These are phyloP conservation scores for Chrysopa pallens DNA, from an alignment of 1,140 invertebrate genomes.

Conservation along the genomic window DNA sequence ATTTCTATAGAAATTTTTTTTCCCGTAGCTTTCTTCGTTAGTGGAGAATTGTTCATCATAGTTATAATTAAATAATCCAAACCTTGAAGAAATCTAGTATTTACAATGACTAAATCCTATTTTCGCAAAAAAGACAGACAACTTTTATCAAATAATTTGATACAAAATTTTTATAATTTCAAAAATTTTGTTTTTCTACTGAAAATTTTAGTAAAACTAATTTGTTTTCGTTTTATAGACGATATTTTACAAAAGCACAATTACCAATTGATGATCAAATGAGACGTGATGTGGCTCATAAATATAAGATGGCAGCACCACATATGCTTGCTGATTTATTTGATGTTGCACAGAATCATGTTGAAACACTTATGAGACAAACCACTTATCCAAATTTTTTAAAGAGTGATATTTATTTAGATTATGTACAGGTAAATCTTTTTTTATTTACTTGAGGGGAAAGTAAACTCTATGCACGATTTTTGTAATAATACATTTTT, in stretches of 20 bases:
- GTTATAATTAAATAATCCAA: too few relatives aligned
- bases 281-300: conserved; percentile 25
- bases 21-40: too few relatives aligned
- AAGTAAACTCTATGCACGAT: not conserved
- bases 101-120: too few relatives aligned
- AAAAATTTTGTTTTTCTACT: too few relatives aligned
- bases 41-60: too few relatives aligned
- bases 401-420: conserved; percentile 75
- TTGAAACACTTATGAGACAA: conserved; percentile 64
- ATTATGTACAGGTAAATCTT: conserved; percentile 51
- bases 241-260: conserved; percentile 67
- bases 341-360: conserved; percentile 49
- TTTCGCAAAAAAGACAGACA: too few relatives aligned
- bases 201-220: too few relatives aligned
- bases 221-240: conserved; percentile 18
- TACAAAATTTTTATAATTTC: too few relatives aligned
- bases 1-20: too few relatives aligned
- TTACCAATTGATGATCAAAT: conserved; percentile 65
- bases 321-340: conserved; percentile 26
- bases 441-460: not conserved
- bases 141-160: too few relatives aligned
- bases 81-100: too few relatives aligned
- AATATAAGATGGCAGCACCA: conserved; percentile 1
- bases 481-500: conserved; percentile 17
- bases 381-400: conserved; percentile 83